phyloP scores from a whole-genome alignment of 2,113 vertebrate species.

The Coracopsis vasa region DNA sequence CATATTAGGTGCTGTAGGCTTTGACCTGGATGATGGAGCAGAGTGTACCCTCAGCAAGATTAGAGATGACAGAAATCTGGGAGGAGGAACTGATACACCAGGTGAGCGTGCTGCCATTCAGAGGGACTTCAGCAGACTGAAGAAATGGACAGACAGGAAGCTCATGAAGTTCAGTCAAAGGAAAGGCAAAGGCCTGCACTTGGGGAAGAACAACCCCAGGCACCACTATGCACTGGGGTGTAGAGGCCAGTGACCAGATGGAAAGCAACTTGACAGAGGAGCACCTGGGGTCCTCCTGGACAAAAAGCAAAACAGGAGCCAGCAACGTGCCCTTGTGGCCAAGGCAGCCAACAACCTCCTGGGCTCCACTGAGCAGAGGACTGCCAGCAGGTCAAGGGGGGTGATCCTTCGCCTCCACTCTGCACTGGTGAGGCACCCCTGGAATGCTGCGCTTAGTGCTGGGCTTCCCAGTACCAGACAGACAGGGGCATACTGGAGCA shows the following conservation, averaged over 20 bases:
- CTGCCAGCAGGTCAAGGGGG: neutral
- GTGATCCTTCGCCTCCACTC: neutral
- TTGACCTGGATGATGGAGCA: neutral
- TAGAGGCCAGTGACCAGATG: rapidly evolving
- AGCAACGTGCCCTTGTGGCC: neutral
- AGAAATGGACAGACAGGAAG: neutral
- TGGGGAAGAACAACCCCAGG: neutral
- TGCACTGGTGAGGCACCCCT: neutral
- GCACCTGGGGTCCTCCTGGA: neutral
- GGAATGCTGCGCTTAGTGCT: neutral
- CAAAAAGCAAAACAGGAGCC: neutral
- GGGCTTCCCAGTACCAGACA: neutral
- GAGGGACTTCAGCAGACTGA: neutral
- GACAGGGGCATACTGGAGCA: neutral
- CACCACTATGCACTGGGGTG: no score
- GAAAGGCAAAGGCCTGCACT: neutral
- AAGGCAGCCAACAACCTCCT: neutral
- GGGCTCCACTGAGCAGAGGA: neutral
- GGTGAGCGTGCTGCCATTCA: neutral
- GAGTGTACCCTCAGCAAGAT: neutral
- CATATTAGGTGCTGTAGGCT: neutral
- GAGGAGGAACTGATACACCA: neutral
- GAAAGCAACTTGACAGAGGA: neutral
- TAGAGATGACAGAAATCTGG: neutral
- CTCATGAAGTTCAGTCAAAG: neutral